Conservation (phyloP, 2,113 vertebrate genomes). For the Holacanthus passer region DNA sequence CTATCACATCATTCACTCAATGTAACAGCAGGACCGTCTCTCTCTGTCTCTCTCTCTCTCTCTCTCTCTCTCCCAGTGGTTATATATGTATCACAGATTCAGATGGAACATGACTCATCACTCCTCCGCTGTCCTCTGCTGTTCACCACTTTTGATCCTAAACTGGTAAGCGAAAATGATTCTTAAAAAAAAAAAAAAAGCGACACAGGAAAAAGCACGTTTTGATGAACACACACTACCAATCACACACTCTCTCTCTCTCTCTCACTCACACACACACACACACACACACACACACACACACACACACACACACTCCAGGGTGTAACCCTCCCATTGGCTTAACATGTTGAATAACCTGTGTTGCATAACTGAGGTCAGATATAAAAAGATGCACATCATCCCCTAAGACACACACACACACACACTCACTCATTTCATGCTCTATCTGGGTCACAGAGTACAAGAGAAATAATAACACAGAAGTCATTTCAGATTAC, state of each 20-base stretch:
- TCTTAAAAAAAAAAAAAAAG: slow-evolving; percentile 16
- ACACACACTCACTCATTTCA: slow-evolving; percentile 40
- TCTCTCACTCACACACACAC: too few species aligned
- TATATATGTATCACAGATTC: slow-evolving; percentile 60
- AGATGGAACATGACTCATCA: slow-evolving; percentile 65
- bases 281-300: slow-evolving; percentile 23
- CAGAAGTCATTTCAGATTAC: slow-evolving; percentile 69
- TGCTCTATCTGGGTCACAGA: slow-evolving; percentile 69
- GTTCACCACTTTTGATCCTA: slow-evolving; percentile 44
- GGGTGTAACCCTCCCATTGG: slow-evolving; percentile 45
- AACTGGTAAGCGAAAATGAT: slow-evolving; percentile 43
- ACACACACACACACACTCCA: slow-evolving; percentile 26
- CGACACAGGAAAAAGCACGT: slow-evolving; percentile 11
- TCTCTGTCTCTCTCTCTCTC: slow-evolving; percentile 20
- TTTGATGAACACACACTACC: slow-evolving; percentile 13
- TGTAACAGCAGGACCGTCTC: slow-evolving; percentile 44
- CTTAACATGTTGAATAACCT: slow-evolving; percentile 75
- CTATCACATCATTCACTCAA: slow-evolving; percentile 57
- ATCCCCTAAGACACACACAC: slow-evolving; percentile 60
- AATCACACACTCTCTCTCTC: too few species aligned
- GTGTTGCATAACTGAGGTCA: slow-evolving; percentile 75
- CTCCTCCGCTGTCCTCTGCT: slow-evolving; percentile 50
- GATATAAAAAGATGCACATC: slow-evolving; percentile 72
- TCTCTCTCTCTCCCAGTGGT: slow-evolving; percentile 20
- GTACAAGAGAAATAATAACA: slow-evolving; percentile 70